Conservation (phyloP, 2,113 vertebrate species). For the Hyperoodon ampullatus region DNA sequence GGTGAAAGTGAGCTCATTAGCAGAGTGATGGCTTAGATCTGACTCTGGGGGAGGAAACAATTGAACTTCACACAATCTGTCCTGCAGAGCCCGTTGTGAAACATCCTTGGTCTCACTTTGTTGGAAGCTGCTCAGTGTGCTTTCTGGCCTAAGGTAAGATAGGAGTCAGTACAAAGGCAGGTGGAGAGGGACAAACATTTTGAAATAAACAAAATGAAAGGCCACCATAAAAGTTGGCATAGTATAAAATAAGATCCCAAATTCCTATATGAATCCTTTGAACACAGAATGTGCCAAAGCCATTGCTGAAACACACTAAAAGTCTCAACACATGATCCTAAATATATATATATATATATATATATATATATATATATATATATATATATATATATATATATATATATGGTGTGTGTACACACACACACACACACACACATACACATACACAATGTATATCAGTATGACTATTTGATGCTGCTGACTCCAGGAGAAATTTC, state of each 20-base stretch:
- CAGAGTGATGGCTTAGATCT: constrained; percentile 43
- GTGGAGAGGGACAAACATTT: constrained; percentile 28
- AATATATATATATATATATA: neutral
- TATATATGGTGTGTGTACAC: no score
- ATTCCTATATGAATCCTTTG: neutral
- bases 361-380: no score
- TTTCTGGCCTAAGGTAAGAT: constrained; percentile 53
- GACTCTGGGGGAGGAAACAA: neutral
- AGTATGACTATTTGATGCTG: neutral
- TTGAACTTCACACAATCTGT: neutral
- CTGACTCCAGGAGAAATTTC: neutral
- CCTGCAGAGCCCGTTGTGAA: constrained; percentile 24
- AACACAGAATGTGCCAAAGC: neutral
- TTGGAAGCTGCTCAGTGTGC: constrained; percentile 38
- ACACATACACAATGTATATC: neutral
- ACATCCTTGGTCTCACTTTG: neutral
- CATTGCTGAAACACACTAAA: neutral
- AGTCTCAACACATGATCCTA: neutral
- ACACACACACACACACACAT: neutral
- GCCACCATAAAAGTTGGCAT: neutral
- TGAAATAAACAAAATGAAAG: constrained; percentile 72
- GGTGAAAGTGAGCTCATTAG: constrained; percentile 63
- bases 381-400: no score
- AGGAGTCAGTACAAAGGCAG: constrained; percentile 52
- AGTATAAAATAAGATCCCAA: neutral